Base-by-base conservation (phyloP, 2,113 vertebrate species). In the Ageneiosus marmoratus region DNA sequence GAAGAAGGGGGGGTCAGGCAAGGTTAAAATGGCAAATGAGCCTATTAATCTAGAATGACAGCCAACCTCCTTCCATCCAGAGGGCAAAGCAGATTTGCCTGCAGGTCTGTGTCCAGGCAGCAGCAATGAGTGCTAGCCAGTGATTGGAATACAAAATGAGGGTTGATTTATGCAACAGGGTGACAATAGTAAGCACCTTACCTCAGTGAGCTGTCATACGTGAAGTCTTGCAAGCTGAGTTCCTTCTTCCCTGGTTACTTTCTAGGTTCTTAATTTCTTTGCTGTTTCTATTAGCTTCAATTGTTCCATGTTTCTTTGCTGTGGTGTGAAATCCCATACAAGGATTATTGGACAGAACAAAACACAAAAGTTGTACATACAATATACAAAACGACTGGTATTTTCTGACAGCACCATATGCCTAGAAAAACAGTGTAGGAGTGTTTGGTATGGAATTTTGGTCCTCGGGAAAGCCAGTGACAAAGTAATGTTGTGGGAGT, bases 21-120 rank as follows among this genome's bases (percentile, higher is more conserved):
- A 91, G 91, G 92, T 92, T 91, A 90, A 86, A 83, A 77, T 87
- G 80, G 87, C 88, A 89, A 90, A 93, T 92, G 88, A 88, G 89
- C 89, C 81, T 86, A 91, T 93, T 91, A 89, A 91, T 93, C 90
- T 89, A 60, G 87, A 86, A 86, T 90, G 91, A 86, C 90, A 91
- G 89, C 83, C 90, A 90, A 90, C 88, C 89, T 91, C 89, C 85
- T 87, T 77, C 32, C 41, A 72, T 89, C 81, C 79, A 80, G 60
- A 86, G 72, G 85, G 85, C 79, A 84, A 56, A 75, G 34, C 56
- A 85, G 88, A 89, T 83, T 73, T 79, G 73, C 77, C 77, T 79
- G 77, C 37, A 48, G 51, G 82, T 60, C 75, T 60, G 76, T 79
- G 84, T 84, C 63, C 60, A 41, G 67, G 83, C 60, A 77, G 62